These are phyloP conservation scores for Dinomys branickii DNA, from an alignment of 2,113 vertebrate genomes.

Conservation along the genomic window DNA sequence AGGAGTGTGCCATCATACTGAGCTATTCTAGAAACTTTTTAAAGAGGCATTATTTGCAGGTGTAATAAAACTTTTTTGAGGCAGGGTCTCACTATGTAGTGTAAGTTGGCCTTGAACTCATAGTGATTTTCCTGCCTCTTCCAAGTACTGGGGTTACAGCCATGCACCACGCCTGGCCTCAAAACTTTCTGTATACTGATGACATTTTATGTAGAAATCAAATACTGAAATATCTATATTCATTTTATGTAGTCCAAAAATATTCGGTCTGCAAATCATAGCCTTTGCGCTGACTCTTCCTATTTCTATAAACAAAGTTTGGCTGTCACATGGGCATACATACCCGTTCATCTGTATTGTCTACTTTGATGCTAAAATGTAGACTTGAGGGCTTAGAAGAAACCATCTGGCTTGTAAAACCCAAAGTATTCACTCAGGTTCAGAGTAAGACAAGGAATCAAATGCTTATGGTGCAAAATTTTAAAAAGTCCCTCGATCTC, in stretches of 20 bases:
- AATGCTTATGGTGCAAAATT: not conserved
- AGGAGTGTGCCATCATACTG: not conserved
- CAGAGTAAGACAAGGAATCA: not conserved
- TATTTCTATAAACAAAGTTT: slow-evolving; percentile 39
- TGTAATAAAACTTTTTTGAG: not conserved
- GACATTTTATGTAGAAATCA: slow-evolving; percentile 39
- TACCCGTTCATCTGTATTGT: not conserved
- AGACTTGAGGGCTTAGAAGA: not conserved
- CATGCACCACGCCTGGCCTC: not conserved
- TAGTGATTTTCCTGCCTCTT: not conserved
- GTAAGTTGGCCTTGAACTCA: not conserved
- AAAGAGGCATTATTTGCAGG: not conserved
- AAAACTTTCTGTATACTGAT: slow-evolving; percentile 10
- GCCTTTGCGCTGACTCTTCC: not conserved
- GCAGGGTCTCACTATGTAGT: not conserved
- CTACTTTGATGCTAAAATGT: not conserved
- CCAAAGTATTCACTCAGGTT: not conserved
- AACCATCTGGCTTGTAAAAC: not conserved
- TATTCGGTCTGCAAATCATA: not conserved
- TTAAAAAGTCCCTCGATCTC: not conserved
- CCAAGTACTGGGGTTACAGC: no score
- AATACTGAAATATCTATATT: not conserved
- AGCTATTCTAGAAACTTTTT: not conserved
- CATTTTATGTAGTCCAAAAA: slow-evolving; percentile 43
- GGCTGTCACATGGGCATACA: not conserved